Evolutionary conservation across 2,113 vertebrate genomes (phyloP).

Genomic region (Muntiacus reevesi): DNA sequence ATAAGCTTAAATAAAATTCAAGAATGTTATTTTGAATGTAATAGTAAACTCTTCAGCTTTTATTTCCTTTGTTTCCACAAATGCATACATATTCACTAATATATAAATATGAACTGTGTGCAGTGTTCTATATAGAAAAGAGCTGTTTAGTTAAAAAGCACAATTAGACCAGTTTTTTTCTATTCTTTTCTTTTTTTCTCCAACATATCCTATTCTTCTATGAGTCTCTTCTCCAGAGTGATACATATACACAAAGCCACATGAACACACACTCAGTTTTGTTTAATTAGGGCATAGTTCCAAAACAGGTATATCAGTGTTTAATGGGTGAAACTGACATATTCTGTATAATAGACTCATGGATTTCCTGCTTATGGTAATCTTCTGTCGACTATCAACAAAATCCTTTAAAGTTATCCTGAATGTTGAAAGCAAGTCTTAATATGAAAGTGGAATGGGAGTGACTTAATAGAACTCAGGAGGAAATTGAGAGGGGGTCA

Average conservation of each 20-base stretch:
- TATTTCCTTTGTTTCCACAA: not conserved
- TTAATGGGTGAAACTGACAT: not conserved
- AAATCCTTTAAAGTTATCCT: not conserved
- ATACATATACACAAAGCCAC: not conserved
- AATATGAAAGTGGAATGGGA: not conserved
- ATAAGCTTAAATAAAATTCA: not conserved
- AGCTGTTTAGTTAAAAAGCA: not conserved
- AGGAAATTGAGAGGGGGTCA: not conserved
- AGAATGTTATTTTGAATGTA: not conserved
- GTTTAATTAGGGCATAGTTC: not conserved
- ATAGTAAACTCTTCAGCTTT: not conserved
- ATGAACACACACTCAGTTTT: not conserved
- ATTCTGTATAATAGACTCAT: not conserved
- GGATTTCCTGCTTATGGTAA: not conserved
- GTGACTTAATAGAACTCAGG: not conserved
- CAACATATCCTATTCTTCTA: not conserved
- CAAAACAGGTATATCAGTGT: not conserved
- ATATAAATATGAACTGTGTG: not conserved
- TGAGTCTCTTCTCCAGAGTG: not conserved
- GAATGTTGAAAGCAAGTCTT: not conserved
- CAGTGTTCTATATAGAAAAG: not conserved
- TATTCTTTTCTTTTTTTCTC: not conserved
- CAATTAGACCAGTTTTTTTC: not conserved
- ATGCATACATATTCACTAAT: too few relatives aligned
- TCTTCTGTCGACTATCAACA: not conserved